Evolutionary conservation across 2,888 invertebrate species (phyloP), one percentile per base, ranked within the genome.

Genomic region (Sesamia inferens): DNA sequence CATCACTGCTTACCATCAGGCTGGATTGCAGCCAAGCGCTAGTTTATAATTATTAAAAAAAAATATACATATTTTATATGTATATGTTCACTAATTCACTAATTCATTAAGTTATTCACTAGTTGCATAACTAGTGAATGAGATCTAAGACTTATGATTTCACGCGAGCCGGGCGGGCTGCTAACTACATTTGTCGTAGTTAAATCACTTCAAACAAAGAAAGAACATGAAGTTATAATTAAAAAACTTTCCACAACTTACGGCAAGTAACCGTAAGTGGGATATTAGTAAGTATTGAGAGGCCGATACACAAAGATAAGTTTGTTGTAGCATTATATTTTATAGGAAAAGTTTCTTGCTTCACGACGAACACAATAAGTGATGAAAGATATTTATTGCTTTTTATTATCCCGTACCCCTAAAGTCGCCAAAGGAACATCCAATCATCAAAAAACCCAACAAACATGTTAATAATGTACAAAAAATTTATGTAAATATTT

Each of bases 241-340:
- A 87, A 88, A 89, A 88, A 87, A 86, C 85, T 88, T 88, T 39
- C 61, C 65, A 7, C 71, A 69, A 81, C 75, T 81, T 69, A 70
- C 63, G 24, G 62, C 85, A 86, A 87, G 85, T 83, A 87, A 79
- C 78, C 22, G 63, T 86, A 82, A 87, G 85, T 79, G 82, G 64
- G 71, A 76, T 81, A 84, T 85, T 87, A n/a, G n/a, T n/a, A 31
- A 31, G 31, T 31, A 87, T 87, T 76, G 77, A 78, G 74, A 72
- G 65, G 71, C 77, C 81, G 66, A 68, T 68, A 68, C 67, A 69
- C 66, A 64, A 69, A 64, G 63, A 71, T 24, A 65, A 75, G 51
- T 68, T 71, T 57, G 39, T 55, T 61, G 68, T 11, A 42, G 55
- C 55, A 58, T 71, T 64, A 65, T 76, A n/a, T 55, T 81, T 74